phyloP scores from a whole-genome alignment of 2,888 invertebrate species.

The Petrophora chlorosata region DNA sequence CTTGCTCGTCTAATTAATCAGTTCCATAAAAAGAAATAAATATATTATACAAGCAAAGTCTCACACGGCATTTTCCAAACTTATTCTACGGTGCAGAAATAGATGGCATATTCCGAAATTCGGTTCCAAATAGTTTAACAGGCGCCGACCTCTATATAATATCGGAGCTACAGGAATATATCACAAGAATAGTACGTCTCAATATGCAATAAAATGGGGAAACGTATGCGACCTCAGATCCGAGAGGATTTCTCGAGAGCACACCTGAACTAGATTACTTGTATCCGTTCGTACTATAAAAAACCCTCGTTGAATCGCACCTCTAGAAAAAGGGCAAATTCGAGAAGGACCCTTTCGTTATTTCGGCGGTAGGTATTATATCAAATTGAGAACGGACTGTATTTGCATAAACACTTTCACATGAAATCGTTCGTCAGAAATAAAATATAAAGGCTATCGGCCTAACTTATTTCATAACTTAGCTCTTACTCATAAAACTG shows the following conservation, averaged over 20 bases:
- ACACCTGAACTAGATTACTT: conserved; percentile 80
- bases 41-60: not conserved
- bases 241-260: conserved; percentile 70
- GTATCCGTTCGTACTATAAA: conserved; percentile 71
- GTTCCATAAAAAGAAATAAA: not conserved
- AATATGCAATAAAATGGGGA: conserved; percentile 80
- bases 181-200: conserved; percentile 76
- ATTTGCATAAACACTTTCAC: conserved; percentile 23
- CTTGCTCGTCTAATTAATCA: no score
- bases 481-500: no score
- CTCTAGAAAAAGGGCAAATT: conserved; percentile 64
- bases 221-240: conserved; percentile 75
- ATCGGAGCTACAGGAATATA: conserved; percentile 59
- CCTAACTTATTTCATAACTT: no score
- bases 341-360: conserved; percentile 66
- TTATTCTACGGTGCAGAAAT: conserved; percentile 28
- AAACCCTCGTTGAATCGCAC: conserved; percentile 70
- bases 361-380: conserved; percentile 57
- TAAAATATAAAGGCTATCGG: no score
- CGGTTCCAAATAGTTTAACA: conserved; percentile 60
- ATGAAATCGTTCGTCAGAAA: no score
- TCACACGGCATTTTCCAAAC: conserved; percentile 4
- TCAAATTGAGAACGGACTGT: conserved; percentile 59
- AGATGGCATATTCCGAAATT: conserved; percentile 43
- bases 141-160: conserved; percentile 58